These are phyloP conservation scores for Varanus salvator DNA, from an alignment of 2,113 vertebrate species.

Conservation along the genomic window DNA sequence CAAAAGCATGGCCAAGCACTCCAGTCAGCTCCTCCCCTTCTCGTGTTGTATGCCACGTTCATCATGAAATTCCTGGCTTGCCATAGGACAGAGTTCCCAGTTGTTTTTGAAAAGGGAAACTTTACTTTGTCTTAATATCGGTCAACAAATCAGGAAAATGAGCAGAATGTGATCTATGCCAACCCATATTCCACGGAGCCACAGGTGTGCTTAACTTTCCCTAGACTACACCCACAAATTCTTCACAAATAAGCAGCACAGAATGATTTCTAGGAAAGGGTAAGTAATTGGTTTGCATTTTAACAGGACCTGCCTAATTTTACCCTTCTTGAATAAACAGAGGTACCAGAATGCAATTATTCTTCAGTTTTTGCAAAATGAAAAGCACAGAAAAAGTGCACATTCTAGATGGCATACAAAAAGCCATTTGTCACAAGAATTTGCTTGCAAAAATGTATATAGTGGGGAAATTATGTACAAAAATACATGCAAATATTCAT, in stretches of 20 bases:
- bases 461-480: background rate
- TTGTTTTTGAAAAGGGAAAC: background rate
- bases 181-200: background rate
- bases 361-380: background rate
- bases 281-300: background rate
- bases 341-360: background rate
- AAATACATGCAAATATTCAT: background rate
- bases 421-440: background rate
- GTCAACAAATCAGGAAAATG: background rate
- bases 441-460: background rate
- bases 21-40: no score
- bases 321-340: background rate
- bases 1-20: background rate
- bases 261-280: background rate
- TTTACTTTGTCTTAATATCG: background rate
- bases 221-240: background rate
- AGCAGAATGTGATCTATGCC: background rate
- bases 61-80: background rate
- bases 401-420: conserved; percentile 2
- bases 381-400: rapidly evolving
- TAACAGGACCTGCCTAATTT: background rate
- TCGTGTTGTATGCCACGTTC: no score
- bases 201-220: background rate
- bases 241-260: rapidly evolving
- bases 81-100: background rate